These are phyloP conservation scores for Riparia riparia DNA, from an alignment of 2,113 vertebrate species.

Conservation along the genomic window DNA sequence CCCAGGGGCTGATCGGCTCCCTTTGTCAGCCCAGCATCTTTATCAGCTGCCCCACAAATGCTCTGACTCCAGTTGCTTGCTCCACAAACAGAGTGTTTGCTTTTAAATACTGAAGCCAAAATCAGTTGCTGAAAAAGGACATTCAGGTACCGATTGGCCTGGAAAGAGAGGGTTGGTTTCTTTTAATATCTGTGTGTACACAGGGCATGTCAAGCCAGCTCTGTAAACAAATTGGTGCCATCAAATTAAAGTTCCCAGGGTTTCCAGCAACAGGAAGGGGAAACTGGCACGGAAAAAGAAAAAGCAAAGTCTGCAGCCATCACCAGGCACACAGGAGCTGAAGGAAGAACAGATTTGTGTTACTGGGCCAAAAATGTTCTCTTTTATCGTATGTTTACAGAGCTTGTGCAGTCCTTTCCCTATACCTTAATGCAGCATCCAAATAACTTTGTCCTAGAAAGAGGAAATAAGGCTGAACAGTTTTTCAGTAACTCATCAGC, in stretches of 20 bases:
- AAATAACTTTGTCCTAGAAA: background rate
- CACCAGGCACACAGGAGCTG: accelerated
- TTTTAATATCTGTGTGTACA: background rate
- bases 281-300: background rate
- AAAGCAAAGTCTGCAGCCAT: background rate
- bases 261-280: background rate
- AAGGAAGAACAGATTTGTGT: accelerated
- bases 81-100: background rate
- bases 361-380: background rate
- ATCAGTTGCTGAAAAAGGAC: background rate
- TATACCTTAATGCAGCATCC: background rate
- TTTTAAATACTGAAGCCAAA: background rate
- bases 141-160: background rate
- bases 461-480: background rate
- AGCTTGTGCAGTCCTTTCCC: background rate
- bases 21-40: background rate
- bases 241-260: background rate
- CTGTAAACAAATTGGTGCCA: background rate
- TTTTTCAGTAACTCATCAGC: background rate
- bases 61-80: accelerated
- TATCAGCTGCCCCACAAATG: background rate
- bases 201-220: background rate
- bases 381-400: background rate
- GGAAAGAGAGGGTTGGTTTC: background rate
- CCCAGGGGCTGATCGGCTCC: accelerated